These are phyloP conservation scores for Sipunculus nudus DNA, from an alignment of 2,888 invertebrate genomes.

Conservation along the genomic window DNA sequence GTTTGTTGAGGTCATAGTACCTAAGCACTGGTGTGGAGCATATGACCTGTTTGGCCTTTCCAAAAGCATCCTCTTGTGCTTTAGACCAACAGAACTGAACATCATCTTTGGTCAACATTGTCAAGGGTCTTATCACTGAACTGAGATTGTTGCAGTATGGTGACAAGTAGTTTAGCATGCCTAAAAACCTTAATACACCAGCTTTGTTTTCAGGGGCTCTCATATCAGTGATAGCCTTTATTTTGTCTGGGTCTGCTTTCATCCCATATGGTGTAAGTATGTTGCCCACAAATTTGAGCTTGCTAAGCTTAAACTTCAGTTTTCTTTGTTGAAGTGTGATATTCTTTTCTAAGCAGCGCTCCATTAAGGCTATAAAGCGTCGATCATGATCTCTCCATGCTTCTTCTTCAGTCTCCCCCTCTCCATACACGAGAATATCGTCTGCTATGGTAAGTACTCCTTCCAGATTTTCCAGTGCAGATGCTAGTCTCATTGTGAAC, in stretches of 20 bases:
- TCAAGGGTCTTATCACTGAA: constrained; percentile 2
- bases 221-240: constrained; percentile 12
- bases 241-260: constrained; percentile 10
- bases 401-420: constrained; percentile 14
- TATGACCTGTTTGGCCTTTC: constrained; percentile 11
- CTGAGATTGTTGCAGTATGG: constrained; percentile 2
- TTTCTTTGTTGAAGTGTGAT: constrained; percentile 1
- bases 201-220: constrained; percentile 4
- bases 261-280: constrained; percentile 6
- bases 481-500: constrained; percentile 8
- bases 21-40: constrained; percentile 2
- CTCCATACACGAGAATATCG: constrained; percentile 11
- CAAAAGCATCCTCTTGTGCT: constrained; percentile 7
- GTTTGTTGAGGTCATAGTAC: constrained; percentile 11
- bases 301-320: neutral
- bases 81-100: constrained; percentile 17
- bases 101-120: constrained; percentile 6
- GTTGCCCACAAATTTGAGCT: constrained; percentile 2
- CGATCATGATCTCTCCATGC: constrained; percentile 7
- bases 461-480: too few species aligned
- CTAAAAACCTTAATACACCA: too few species aligned
- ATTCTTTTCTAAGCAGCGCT: neutral
- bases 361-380: constrained; percentile 10
- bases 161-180: constrained; percentile 18
- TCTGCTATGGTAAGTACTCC: constrained; percentile 10